phyloP scores from a whole-genome alignment of 2,113 vertebrate genomes.

The Archilochus colubris region DNA sequence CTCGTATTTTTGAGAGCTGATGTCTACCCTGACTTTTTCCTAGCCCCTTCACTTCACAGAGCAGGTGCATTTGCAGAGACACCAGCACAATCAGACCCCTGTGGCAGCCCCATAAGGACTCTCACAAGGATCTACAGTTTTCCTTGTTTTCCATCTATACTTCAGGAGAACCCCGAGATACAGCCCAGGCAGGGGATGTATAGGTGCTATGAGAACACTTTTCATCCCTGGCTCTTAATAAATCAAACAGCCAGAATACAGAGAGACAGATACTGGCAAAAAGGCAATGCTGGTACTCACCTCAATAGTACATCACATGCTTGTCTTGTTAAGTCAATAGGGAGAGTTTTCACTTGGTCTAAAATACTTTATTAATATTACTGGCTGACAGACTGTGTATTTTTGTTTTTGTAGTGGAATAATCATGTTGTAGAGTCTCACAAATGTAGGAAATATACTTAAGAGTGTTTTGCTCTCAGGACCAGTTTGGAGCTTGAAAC shows the following conservation, averaged over 20 bases:
- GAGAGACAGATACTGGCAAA: neutral
- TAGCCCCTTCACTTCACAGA: neutral
- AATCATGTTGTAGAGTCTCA: neutral
- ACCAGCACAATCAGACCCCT: neutral
- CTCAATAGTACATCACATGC: neutral
- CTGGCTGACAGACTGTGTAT: neutral
- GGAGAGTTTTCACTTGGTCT: neutral
- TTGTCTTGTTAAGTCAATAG: neutral
- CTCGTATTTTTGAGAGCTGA: neutral
- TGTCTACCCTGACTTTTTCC: neutral
- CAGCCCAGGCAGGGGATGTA: neutral
- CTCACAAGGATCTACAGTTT: neutral
- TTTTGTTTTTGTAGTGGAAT: neutral
- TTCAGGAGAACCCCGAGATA: neutral
- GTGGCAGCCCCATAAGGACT: neutral
- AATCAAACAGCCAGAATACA: neutral
- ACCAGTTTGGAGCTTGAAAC: accelerated
- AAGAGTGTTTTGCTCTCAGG: neutral
- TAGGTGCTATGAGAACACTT: neutral
- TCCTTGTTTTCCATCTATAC: neutral
- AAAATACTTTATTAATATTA: neutral
- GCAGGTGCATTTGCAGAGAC: neutral
- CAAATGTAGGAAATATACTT: neutral
- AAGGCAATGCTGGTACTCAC: neutral
- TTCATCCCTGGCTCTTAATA: neutral